A percentile compares a stretch with the other conserved stretches of the same genome.
Conservation (phyloP, 2,797 vertebrate species). For the Morelia viridis region DNA sequence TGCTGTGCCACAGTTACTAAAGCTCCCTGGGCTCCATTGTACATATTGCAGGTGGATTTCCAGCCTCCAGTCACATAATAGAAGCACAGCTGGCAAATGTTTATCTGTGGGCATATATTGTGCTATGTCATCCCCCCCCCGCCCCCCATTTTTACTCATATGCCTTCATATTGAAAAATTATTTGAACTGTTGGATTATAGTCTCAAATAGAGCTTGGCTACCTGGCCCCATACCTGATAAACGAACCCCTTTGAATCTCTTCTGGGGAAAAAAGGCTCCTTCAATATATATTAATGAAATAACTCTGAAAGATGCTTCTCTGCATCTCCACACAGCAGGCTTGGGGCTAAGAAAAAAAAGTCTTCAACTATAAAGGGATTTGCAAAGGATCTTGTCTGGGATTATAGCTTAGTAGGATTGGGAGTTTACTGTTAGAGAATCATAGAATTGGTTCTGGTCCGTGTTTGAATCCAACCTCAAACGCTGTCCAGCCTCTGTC, state of each 20-base stretch:
- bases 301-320: neutral
- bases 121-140: neutral
- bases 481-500: too few species aligned
- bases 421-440: neutral
- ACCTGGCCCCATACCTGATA: neutral
- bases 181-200: neutral
- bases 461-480: neutral
- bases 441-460: neutral
- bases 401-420: neutral
- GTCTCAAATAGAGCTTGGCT: neutral
- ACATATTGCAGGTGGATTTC: neutral
- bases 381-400: neutral
- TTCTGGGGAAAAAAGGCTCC: neutral
- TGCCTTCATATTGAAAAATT: neutral
- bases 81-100: neutral
- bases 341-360: neutral
- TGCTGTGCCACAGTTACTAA: neutral
- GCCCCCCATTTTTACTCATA: neutral
- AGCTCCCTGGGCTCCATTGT: neutral
- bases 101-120: neutral
- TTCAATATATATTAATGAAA: neutral
- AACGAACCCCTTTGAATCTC: neutral
- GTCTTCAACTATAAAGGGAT: neutral
- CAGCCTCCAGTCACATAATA: neutral
- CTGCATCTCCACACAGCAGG: neutral